Evolutionary conservation across 2,797 vertebrate species (phyloP), one percentile per base, ranked within the genome.

Genomic region (Pangasius larnaudii): DNA sequence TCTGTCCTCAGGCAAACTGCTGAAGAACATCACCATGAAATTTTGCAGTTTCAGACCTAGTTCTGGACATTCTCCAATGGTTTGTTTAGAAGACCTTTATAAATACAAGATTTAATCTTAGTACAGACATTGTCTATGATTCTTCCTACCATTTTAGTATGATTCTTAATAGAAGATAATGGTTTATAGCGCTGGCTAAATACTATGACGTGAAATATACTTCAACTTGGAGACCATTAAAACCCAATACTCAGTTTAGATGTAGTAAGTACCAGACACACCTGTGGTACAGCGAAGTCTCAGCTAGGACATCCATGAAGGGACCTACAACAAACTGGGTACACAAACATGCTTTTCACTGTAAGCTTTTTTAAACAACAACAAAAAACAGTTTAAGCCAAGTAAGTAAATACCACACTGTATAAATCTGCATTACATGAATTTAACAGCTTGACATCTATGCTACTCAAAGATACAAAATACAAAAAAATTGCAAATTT

Each of bases 281-380:
- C 98, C 97, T 98, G 93, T 96, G 93, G 89, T 97, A 99, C 1
- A 99, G 96, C 2, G 96, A 96, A 22, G 96, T 97, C 95, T 99
- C 98, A 69, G 97, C 96, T 59, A 99, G 95, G 27, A 96, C 97
- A 90, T 98, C 97, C 97, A 98, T 96, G 87, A 99, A 95, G 0
- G 98, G 97, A 53, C 98, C 98, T 39, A 96, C 93, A 39, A 98
- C 90, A 92, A 99, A 98, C 98, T 99, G 93, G 61, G 39, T n/a
- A 8, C 3, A 75, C 86, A 77, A 80, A 0, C 84, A 65, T 22
- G 6, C 24, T 56, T 6, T 49, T n/a, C 6, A 36, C 67, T 36
- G 19, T 33, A 7, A 14, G 30, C 16, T 36, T 36, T 75, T 49
- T 51, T 72, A 8, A 46, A 8, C 42, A 46, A 7, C 0, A 46